Base-by-base conservation (phyloP, 2,888 invertebrate genomes). In the Plebejus melissa region DNA sequence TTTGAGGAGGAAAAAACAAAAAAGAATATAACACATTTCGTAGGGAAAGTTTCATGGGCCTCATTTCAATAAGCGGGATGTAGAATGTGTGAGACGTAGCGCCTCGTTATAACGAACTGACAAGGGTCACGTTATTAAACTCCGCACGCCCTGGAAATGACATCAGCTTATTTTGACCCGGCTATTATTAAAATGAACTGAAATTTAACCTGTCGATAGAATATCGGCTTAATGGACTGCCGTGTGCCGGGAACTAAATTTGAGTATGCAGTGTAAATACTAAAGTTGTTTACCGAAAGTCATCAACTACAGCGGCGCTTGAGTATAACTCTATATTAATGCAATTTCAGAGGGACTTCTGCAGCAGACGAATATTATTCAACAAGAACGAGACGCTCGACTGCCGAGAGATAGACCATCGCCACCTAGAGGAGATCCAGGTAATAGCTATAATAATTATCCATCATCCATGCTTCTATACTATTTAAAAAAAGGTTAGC, bases 311-410 rank as follows among this genome's bases (percentile, higher is more conserved):
- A 41, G 41, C 11, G 22, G 22, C 22, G 22, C 22, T 22, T 22
- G 5, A 5, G 38, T 38, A 5, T 60, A 32, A 11, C 13, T 11
- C 5, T 3, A 32, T 65, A 65, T 65, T 32, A 65, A 65, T 16
- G 6, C 46, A 22, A 71, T 95, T 95, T 58, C 94, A 97, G 98
- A 97, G 89, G 97, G 97, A 50, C 97, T 97, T 82, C 93, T 98
- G 80, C 96, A 97, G 6, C 96, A 96, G 84, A 97, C 97, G 22
- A 94, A 94, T 75, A 97, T 97, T 85, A 91, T 97, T 76, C 95
- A 95, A 83, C 95, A 95, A 82, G 96, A 94, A 82, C 90, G 85
- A 82, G 93, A 88, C 83, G 88, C 89, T 50, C 88, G 89, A 74
- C 86, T 93, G 74, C 89, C 94, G 69, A 84, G 94, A 77, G 94